phyloP scores from a whole-genome alignment of 2,113 vertebrate species.

The Oryzias celebensis region DNA sequence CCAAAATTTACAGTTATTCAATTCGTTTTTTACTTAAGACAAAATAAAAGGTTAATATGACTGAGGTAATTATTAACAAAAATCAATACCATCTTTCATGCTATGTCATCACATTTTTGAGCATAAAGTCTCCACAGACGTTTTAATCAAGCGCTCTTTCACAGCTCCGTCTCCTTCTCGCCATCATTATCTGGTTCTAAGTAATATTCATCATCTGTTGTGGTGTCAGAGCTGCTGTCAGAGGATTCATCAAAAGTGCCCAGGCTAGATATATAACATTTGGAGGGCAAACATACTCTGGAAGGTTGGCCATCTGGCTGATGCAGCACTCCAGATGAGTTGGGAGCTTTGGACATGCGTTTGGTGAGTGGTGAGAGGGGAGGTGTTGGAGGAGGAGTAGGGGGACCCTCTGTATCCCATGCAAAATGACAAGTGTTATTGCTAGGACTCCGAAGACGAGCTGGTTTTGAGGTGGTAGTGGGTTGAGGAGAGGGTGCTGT shows the following conservation, averaged over 20 bases:
- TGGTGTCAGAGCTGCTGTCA: conserved; percentile 83
- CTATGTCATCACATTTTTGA: neutral
- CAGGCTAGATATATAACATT: conserved; percentile 57
- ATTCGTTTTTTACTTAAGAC: too few species aligned
- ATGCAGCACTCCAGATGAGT: conserved; percentile 61
- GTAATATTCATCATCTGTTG: conserved; percentile 94
- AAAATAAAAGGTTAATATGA: neutral
- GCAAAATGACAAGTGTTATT: conserved; percentile 38
- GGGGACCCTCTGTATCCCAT: conserved; percentile 63
- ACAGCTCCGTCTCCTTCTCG: conserved; percentile 78
- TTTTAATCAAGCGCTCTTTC: conserved; percentile 23
- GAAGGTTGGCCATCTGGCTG: conserved; percentile 62
- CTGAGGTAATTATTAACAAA: neutral
- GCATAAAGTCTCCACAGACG: neutral
- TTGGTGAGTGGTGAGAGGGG: conserved; percentile 60
- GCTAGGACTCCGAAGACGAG: conserved; percentile 31
- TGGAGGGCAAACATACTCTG: conserved; percentile 61
- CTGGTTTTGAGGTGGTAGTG: conserved; percentile 15
- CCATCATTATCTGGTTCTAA: conserved; percentile 69
- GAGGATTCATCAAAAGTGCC: conserved; percentile 80
- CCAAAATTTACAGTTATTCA: too few species aligned
- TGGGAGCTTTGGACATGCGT: conserved; percentile 65
- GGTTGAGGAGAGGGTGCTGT: conserved; percentile 3
- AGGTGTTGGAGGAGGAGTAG: conserved; percentile 74
- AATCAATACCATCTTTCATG: neutral